Evolutionary conservation across 2,797 vertebrate genomes (phyloP), one percentile per base, ranked within the genome.

Genomic region (Lithobates sylvaticus): DNA sequence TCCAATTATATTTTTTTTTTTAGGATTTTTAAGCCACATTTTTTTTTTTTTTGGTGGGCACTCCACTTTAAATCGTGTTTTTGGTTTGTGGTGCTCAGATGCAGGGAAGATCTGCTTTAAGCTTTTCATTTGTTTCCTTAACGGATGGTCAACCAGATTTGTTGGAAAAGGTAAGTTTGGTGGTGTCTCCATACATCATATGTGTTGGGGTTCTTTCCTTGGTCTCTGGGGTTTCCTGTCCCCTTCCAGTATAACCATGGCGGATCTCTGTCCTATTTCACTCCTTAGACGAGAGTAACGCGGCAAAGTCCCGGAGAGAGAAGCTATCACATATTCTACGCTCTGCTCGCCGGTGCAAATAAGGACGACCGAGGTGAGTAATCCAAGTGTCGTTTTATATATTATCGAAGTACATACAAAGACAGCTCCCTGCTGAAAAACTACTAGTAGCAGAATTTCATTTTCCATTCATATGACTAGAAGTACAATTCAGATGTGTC

Each of bases 321-420:
- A 90, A 98, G 97, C 91, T 98, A 96, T 90, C 97, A 98, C 90
- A 97, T 98, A 89, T 98, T 98, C 92, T 98, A 98, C 13, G 94
- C 97, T 0, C 90, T 98, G 81, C 92, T 98, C 78, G 95, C 96
- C 10, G 97, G 97, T 44, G 91, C 96, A 23, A 94, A 93, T 0
- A 88, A 86, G 84, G 93, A 97, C 69, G 94, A 96, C 89, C 94
- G 93, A 96, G 97, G 97, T 98, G 90, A 85, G 85, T 72, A 27
- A 54, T 54, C 15, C 15, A 18, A 54, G 50, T 50, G 47, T 50
- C 12, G 2, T 54, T 54, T 54, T 54, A 54, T 54, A 54, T 5
- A 54, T 54, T 3, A 18, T 54, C 5, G 0, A 39, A 39, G 39
- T 39, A 39, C 39, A 39, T 39, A 39, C 39, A 39, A 39, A 10